A percentile compares a stretch with the other conserved stretches of the same genome.
phyloP scores from a whole-genome alignment of 2,888 invertebrate species.

The Byasa hedistus region DNA sequence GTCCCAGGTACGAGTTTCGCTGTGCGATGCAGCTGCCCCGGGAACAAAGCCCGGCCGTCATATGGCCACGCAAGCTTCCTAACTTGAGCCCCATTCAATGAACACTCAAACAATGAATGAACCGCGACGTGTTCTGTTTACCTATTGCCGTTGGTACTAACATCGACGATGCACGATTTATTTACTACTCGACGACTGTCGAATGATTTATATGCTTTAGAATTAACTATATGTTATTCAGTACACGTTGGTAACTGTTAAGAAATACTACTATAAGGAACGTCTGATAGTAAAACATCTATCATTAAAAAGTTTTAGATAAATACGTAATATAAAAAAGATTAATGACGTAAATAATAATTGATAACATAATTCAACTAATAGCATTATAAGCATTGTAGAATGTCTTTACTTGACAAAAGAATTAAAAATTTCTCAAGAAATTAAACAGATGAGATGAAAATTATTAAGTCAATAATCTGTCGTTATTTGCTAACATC shows the following conservation, averaged over 20 bases:
- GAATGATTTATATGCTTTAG: constrained; percentile 22
- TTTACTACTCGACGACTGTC: constrained; percentile 33
- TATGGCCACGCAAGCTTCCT: constrained; percentile 51
- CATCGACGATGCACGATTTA: constrained; percentile 34
- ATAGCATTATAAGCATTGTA: no score
- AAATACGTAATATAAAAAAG: no score
- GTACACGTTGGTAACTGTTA: not conserved
- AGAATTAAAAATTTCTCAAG: no score
- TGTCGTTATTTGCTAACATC: no score
- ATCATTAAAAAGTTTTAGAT: not conserved
- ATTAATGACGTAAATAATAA: no score
- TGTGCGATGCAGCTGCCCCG: constrained; percentile 64
- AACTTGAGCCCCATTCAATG: constrained; percentile 58
- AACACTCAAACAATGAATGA: constrained; percentile 58
- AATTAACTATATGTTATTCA: constrained; percentile 14
- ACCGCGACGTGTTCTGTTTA: constrained; percentile 62
- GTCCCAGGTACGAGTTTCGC: constrained; percentile 69
- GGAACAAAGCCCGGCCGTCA: constrained; percentile 65
- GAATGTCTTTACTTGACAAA: no score
- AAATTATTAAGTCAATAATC: no score
- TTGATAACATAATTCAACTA: no score
- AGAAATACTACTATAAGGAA: not conserved
- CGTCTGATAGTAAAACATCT: not conserved
- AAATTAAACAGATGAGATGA: no score
- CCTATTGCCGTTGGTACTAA: constrained; percentile 31